phyloP scores from a whole-genome alignment of 2,113 vertebrate species.

The Uria aalge region DNA sequence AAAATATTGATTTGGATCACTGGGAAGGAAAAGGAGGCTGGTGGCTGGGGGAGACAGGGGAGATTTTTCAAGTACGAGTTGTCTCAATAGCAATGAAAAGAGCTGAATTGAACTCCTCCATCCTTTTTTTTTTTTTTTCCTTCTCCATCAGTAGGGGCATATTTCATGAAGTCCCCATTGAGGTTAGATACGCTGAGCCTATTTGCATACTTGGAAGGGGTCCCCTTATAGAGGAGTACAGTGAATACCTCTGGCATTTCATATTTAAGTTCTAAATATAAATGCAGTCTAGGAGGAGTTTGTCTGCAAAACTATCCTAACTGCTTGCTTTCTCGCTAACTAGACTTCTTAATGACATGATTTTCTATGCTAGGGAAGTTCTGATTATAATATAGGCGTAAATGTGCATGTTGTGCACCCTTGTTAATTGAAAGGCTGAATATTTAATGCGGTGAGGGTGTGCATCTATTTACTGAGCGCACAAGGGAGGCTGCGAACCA shows the following conservation, averaged over 20 bases:
- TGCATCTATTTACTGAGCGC: constrained; percentile 11
- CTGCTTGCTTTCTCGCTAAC: not conserved
- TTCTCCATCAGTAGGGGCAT: not conserved
- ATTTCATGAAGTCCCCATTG: constrained; percentile 28
- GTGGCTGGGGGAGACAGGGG: not conserved
- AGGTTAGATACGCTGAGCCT: not conserved
- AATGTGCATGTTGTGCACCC: not conserved
- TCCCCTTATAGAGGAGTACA: not conserved
- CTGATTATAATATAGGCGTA: constrained; percentile 1
- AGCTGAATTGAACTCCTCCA: not conserved
- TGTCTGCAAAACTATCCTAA: not conserved
- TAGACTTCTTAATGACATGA: not conserved
- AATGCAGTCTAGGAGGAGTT: constrained; percentile 29
- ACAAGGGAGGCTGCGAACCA: constrained; percentile 38
- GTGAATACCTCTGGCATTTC: constrained; percentile 48
- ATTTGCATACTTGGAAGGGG: constrained; percentile 54
- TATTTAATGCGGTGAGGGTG: not conserved
- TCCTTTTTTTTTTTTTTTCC: not conserved
- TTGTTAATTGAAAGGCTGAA: constrained; percentile 36
- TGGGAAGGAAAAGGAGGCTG: not conserved
- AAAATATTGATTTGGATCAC: not conserved
- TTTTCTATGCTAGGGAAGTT: constrained; percentile 10
- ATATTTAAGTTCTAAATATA: constrained; percentile 48
- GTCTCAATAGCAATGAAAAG: not conserved
- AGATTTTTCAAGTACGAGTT: not conserved